Evolutionary conservation across 2,797 vertebrate species (phyloP), one percentile per base, ranked within the genome.

Genomic region (Coranthus polyacanthus): DNA sequence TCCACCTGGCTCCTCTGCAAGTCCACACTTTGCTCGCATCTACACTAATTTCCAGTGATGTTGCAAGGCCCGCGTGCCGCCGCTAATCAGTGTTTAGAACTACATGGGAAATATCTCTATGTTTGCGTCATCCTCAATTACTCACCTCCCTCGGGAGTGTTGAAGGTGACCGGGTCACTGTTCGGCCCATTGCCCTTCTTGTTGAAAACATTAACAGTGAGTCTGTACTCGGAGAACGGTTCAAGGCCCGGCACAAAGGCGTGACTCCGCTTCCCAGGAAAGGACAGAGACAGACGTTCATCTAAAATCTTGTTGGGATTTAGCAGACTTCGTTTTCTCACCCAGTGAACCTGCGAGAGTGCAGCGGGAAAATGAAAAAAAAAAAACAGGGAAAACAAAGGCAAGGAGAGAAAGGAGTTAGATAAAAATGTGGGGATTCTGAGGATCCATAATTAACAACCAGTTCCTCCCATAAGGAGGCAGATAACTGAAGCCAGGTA

Each of bases 91-190:
- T n/a, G n/a, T n/a, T n/a, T n/a, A n/a, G n/a, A n/a, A 39, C 38
- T 54, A 36, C 15, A 39, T 22, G 24, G 36, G 13, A 4, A 54
- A 54, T 21, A 20, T 39, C 5, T 12, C 12, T 7, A 3, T 4
- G 38, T 12, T 16, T 74, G 13, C n/a, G 20, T 44, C 0, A 41
- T 8, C 16, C 16, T 0, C 13, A 11, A 42, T 26, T 21, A 1
- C 91, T 90, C 84, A 98, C 98, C 98, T 96, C 97, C 98, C 91
- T 99, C 97, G 13, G 97, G 95, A 41, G 96, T 98, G 57, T 85
- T 92, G 79, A 99, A 98, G 50, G 74, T 83, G 55, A 96, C 69
- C 0, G 94, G 86, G 32, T 92, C 91, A 64, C 97, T 98, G 86
- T 91, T 94, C 0, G 97, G 97, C 4, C 98, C 97, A 15, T 94